phyloP scores from a whole-genome alignment of 2,888 invertebrate species.

The Nomada flava region DNA sequence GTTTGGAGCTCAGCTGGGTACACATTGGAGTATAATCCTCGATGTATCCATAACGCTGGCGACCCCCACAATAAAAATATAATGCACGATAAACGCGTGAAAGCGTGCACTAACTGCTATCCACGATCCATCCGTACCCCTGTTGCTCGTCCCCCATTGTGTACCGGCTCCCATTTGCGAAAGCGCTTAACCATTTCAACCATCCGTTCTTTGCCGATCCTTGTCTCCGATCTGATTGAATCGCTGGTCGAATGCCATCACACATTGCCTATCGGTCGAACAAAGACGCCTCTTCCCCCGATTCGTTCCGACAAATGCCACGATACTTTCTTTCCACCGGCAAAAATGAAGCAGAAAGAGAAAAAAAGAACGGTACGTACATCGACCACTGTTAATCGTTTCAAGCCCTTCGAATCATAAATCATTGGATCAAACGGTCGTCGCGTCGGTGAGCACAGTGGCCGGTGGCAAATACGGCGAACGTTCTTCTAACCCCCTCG shows the following conservation, averaged over 20 bases:
- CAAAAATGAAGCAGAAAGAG: neutral
- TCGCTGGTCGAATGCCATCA: constrained; percentile 36
- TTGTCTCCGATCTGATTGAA: constrained; percentile 46
- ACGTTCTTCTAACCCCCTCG: constrained; percentile 20
- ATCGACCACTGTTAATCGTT: constrained; percentile 39
- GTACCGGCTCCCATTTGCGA: constrained; percentile 63
- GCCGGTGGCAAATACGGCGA: constrained; percentile 14
- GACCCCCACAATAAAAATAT: constrained; percentile 73
- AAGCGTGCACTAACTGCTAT: constrained; percentile 58
- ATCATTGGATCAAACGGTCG: constrained; percentile 45
- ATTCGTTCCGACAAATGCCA: constrained; percentile 41
- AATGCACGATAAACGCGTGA: constrained; percentile 75
- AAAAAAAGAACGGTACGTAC: neutral
- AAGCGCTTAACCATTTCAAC: constrained; percentile 62
- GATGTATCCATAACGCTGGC: constrained; percentile 59
- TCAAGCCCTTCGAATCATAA: constrained; percentile 30
- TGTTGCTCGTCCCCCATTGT: constrained; percentile 51
- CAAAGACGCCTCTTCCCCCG: constrained; percentile 18
- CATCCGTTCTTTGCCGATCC: constrained; percentile 51
- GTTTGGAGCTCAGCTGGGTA: constrained; percentile 73
- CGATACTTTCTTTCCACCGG: constrained; percentile 24
- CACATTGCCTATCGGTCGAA: constrained; percentile 35
- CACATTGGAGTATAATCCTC: constrained; percentile 74
- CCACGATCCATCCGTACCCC: constrained; percentile 47
- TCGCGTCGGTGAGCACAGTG: constrained; percentile 12